A percentile compares a stretch with the other conserved stretches of the same genome.
These are phyloP conservation scores for Nemurella pictetii DNA, from an alignment of 2,888 invertebrate genomes.

Conservation along the genomic window DNA sequence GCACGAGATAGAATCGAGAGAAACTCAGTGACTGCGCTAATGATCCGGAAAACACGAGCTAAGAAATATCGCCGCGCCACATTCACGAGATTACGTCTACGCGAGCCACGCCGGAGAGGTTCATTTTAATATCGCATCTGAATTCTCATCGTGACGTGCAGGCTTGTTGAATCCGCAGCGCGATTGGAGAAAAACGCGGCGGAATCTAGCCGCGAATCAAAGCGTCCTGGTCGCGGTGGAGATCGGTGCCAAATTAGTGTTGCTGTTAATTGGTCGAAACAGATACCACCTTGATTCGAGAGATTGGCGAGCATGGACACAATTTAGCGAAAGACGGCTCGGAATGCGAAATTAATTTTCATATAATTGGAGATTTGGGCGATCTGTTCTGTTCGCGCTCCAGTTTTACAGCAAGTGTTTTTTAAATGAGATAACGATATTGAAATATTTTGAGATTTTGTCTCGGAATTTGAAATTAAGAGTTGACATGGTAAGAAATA, in stretches of 20 bases:
- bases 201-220: not conserved
- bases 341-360: not conserved
- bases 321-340: not conserved
- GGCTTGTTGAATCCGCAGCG: not conserved
- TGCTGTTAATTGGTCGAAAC: not conserved
- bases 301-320: not conserved
- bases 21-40: constrained; percentile 8
- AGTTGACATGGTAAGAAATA: no score
- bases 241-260: not conserved
- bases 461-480: no score
- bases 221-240: not conserved
- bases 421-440: not conserved
- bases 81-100: not conserved
- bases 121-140: not conserved
- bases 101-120: not conserved
- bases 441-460: not conserved
- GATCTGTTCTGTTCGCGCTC: not conserved
- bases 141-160: not conserved
- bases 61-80: not conserved
- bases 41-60: constrained; percentile 5
- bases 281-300: not conserved
- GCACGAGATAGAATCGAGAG: not conserved
- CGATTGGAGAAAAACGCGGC: no score
- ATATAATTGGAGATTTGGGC: not conserved
- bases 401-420: not conserved